Conservation (phyloP, 1,140 invertebrate genomes). For the Drosophila simulans region DNA sequence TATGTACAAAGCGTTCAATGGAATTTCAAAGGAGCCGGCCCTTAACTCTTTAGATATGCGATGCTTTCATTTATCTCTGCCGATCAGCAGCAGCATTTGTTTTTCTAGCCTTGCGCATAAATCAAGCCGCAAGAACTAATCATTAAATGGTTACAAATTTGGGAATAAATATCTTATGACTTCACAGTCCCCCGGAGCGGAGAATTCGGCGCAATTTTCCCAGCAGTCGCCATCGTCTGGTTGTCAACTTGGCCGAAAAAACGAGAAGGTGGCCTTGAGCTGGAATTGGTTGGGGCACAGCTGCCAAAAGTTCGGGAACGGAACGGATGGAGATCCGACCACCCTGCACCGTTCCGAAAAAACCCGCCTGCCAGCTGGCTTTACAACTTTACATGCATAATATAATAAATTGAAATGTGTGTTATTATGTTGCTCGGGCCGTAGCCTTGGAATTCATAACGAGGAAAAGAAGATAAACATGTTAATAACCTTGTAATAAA, state of each 20-base stretch:
- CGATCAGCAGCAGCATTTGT: slow-evolving; percentile 5
- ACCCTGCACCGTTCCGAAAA: neutral
- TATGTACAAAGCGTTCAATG: slow-evolving; percentile 43
- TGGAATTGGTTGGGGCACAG: slow-evolving; percentile 52
- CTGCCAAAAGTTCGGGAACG: slow-evolving; percentile 36
- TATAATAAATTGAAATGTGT: slow-evolving; percentile 79
- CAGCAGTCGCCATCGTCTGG: neutral
- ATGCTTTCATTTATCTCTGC: neutral
- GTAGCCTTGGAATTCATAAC: slow-evolving; percentile 73
- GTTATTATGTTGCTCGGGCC: slow-evolving; percentile 67
- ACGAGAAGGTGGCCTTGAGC: slow-evolving; percentile 64
- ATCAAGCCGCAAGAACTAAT: slow-evolving; percentile 29
- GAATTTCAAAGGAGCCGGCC: slow-evolving; percentile 12
- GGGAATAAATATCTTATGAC: slow-evolving; percentile 50
- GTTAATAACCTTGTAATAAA: slow-evolving; percentile 81
- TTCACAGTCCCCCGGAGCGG: slow-evolving; percentile 15
- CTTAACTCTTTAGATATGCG: neutral
- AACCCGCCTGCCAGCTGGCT: slow-evolving; percentile 55
- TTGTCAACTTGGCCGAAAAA: slow-evolving; percentile 36
- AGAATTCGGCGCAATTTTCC: slow-evolving; percentile 37
- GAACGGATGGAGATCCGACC: slow-evolving; percentile 11
- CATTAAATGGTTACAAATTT: slow-evolving; percentile 21
- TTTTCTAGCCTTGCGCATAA: slow-evolving; percentile 11
- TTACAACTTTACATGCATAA: slow-evolving; percentile 61
- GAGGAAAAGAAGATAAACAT: slow-evolving; percentile 76